Evolutionary conservation across 2,888 invertebrate genomes (phyloP), one percentile per base, ranked within the genome.

Genomic region (Tachystola acroxantha): DNA sequence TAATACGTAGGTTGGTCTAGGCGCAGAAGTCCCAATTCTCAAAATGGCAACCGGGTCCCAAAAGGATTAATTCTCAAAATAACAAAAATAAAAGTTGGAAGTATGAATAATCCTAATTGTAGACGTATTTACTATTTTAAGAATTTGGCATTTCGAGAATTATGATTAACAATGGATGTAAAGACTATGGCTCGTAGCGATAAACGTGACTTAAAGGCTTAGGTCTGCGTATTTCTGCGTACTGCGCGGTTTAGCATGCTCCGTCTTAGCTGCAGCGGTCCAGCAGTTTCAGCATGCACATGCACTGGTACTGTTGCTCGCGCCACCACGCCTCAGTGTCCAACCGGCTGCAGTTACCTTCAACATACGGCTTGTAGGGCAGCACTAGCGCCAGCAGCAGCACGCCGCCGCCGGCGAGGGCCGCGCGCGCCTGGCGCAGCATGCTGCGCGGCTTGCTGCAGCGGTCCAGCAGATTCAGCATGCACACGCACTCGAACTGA

Each of bases 341-440:
- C 32, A 95, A 73, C 11, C 95, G 70, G 30, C 94, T 95, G 81
- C 9, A 96, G 50, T 3, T 87, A 91, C 95, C 94, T 89, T 99
- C 99, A 0, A 98, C 98, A 68, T 97, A 99, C 36, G 97, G 96
- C 53, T 92, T 93, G 82, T 96, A 96, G 0, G 99, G 99, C 43
- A 99, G 86, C 9, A 98, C 99, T 1, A 98, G 87, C 0, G 98
- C 98, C n/a, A 99, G 84, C 29, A 98, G 68, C 12, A 96, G 88
- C 14, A 91, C 81, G 1, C 97, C 97, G 34, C 89, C 90, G 0
- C 93, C 91, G 4, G 90, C 89, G 29, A 99, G 79, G 1, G 93
- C 90, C 11, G 84, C 67, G 48, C 89, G 90, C 16, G 98, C 94
- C 55, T 94, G 91, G 35, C 88, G 82, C 47, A 99, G 85, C 57